Evolutionary conservation across 1,140 invertebrate genomes (phyloP).

Genomic region (Bombus turneri): DNA sequence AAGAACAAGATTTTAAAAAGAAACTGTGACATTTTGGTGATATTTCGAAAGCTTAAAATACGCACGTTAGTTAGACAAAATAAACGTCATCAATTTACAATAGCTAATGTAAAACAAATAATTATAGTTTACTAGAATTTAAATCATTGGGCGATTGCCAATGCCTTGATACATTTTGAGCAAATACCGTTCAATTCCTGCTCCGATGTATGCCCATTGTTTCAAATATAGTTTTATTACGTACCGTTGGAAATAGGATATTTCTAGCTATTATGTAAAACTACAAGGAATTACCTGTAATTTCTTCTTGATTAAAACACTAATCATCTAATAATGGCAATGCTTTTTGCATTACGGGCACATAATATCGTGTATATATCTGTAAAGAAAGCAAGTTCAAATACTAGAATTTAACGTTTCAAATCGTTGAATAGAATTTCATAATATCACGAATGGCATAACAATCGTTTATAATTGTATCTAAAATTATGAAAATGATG

Average conservation of each 20-base stretch:
- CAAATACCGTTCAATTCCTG: slow-evolving; percentile 18
- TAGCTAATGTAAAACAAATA: slow-evolving; percentile 29
- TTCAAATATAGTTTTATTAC: slow-evolving; percentile 27
- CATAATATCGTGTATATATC: no score
- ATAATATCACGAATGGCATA: neutral
- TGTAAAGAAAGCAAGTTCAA: no score
- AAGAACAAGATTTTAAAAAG: neutral
- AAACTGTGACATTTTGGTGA: neutral
- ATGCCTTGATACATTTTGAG: slow-evolving; percentile 25
- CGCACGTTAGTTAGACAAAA: neutral
- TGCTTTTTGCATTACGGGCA: no score
- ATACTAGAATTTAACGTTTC: neutral
- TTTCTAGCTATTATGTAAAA: neutral
- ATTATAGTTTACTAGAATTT: slow-evolving; percentile 24
- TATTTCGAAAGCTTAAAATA: neutral
- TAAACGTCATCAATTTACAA: slow-evolving; percentile 16
- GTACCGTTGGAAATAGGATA: slow-evolving; percentile 8
- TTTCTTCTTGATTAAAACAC: neutral
- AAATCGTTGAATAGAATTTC: neutral
- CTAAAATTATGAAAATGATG: neutral
- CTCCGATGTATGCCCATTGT: neutral
- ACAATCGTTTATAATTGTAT: neutral
- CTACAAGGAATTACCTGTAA: neutral
- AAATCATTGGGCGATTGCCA: slow-evolving; percentile 28
- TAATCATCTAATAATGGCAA: neutral